phyloP scores from a whole-genome alignment of 2,797 vertebrate genomes.

The Apogon talboti region DNA sequence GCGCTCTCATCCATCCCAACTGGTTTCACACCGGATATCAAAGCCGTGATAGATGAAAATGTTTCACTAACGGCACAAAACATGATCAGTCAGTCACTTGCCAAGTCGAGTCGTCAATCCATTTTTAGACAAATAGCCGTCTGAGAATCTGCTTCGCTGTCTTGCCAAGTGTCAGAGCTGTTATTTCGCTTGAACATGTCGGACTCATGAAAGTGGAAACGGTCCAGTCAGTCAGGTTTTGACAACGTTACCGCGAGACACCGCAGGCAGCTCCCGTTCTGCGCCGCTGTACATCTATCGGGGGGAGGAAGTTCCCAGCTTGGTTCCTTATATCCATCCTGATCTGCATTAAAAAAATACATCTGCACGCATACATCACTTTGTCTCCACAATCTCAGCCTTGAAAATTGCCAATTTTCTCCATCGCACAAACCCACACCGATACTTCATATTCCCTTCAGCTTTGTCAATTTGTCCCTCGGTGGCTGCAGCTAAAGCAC shows the following conservation, averaged over 20 bases:
- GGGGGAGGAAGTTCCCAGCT: constrained; percentile 19
- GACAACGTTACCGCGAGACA: neutral
- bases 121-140: constrained; percentile 14
- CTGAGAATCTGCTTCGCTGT: neutral
- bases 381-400: constrained; percentile 18
- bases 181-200: constrained; percentile 20
- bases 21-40: constrained; percentile 17
- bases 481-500: constrained; percentile 13
- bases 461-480: constrained; percentile 39
- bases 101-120: constrained; percentile 21
- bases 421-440: neutral
- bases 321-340: constrained; percentile 15
- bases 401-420: constrained; percentile 50
- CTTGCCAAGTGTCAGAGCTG: constrained; percentile 1
- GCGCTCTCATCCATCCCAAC: neutral
- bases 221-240: neutral
- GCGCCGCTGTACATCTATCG: constrained; percentile 1
- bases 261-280: neutral
- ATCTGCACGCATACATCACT: neutral
- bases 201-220: neutral
- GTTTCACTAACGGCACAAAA: constrained; percentile 19
- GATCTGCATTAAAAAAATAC: constrained; percentile 26
- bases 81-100: constrained; percentile 19
- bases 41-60: constrained; percentile 13
- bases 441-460: constrained; percentile 32